phyloP scores from a whole-genome alignment of 2,113 vertebrate species.

The Aspidoscelis tigris region DNA sequence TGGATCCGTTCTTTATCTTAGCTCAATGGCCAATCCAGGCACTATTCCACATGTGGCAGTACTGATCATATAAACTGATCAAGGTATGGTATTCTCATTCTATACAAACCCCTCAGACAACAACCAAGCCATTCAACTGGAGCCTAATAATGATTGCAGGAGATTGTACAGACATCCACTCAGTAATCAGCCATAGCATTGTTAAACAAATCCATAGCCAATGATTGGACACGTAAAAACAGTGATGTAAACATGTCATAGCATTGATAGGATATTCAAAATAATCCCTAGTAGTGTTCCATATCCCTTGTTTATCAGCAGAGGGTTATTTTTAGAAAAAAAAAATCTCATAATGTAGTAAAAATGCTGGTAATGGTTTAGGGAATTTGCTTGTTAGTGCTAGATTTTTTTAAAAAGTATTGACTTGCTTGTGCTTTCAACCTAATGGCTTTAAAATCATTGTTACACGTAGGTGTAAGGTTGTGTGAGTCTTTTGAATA shows the following conservation, averaged over 20 bases:
- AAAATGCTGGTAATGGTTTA: constrained; percentile 61
- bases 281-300: constrained; percentile 58
- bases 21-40: background rate
- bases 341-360: constrained; percentile 73
- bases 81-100: background rate
- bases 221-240: constrained; percentile 43
- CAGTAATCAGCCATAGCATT: background rate
- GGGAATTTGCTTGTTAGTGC: constrained; percentile 65
- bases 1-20: background rate
- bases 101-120: background rate
- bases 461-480: constrained; percentile 58
- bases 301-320: constrained; percentile 62
- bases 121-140: background rate
- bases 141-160: background rate
- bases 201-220: background rate
- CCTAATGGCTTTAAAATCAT: constrained; percentile 69
- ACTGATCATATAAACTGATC: background rate
- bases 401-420: constrained; percentile 54
- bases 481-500: constrained; percentile 26
- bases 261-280: constrained; percentile 73
- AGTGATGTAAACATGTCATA: constrained; percentile 54
- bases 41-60: background rate
- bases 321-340: constrained; percentile 66
- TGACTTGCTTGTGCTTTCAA: constrained; percentile 74
- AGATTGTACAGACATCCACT: background rate